phyloP scores from a whole-genome alignment of 37 sponge, comb jelly and placozoan species.

The Aphrocallistes beatrix region DNA sequence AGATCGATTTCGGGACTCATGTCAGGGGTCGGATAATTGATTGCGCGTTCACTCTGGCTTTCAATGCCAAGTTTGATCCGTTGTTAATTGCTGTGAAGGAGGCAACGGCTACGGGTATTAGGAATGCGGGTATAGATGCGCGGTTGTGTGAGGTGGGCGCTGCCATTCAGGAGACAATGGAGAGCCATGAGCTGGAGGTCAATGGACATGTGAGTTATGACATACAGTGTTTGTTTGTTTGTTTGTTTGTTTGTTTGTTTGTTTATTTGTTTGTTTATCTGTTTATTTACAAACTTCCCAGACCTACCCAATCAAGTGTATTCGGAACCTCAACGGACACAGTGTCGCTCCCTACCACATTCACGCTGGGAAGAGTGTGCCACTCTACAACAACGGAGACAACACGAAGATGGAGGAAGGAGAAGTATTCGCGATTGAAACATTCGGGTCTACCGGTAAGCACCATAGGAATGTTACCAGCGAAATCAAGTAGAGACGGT shows the following conservation, averaged over 20 bases:
- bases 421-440: conserved; percentile 97
- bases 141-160: conserved; percentile 91
- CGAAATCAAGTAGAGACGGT: too few species aligned
- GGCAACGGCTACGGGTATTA: conserved; percentile 89
- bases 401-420: conserved; percentile 92
- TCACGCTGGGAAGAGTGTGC: conserved; percentile 98
- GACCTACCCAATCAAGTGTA: conserved; percentile 30
- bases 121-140: conserved; percentile 81
- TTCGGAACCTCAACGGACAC: conserved; percentile 58
- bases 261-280: too few species aligned
- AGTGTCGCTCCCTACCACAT: conserved; percentile 69
- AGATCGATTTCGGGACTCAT: conserved; percentile 96
- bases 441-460: conserved; percentile 88
- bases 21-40: conserved; percentile 78
- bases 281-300: too few species aligned
- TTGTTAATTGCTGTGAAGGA: conserved; percentile 79
- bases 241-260: too few species aligned
- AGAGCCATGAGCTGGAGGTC: conserved; percentile 91
- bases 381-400: conserved; percentile 47
- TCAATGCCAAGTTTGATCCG: conserved; percentile 82
- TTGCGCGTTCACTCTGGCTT: conserved; percentile 97
- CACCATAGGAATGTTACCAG: too few species aligned
- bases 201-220: conserved; percentile 47
- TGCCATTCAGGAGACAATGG: conserved; percentile 95
- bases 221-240: too few species aligned